Conservation (phyloP, 2,113 vertebrate genomes). For the Pipra filicauda region DNA sequence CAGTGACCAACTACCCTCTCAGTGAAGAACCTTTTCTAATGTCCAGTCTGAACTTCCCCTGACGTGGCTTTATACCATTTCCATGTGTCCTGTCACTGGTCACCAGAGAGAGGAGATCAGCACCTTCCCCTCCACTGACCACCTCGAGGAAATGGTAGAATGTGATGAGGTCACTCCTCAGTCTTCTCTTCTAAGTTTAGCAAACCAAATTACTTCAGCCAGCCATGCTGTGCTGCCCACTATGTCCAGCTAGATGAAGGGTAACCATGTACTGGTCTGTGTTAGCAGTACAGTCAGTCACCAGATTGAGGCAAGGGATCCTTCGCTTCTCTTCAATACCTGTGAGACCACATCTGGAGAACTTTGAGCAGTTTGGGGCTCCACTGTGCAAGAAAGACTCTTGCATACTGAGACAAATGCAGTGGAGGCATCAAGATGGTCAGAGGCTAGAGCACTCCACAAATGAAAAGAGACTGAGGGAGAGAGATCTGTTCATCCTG, state of each 20-base stretch:
- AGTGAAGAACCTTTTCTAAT: not conserved
- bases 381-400: not conserved
- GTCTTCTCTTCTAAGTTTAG: not conserved
- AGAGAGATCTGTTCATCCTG: not conserved
- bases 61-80: not conserved
- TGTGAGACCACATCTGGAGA: not conserved
- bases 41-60: fast-evolving
- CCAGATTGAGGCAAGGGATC: not conserved
- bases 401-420: not conserved
- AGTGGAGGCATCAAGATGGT: not conserved
- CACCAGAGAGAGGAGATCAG: not conserved
- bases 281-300: not conserved
- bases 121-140: not conserved
- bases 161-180: not conserved
- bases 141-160: fast-evolving
- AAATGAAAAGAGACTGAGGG: not conserved
- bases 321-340: not conserved
- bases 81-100: not conserved
- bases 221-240: not conserved
- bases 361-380: not conserved
- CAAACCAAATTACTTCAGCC: not conserved
- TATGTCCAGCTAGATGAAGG: not conserved
- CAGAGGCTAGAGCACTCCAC: not conserved
- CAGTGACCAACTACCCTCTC: not conserved
- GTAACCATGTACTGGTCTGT: not conserved